These are phyloP conservation scores for Zaprionus gabonicus DNA, from an alignment of 1,140 invertebrate species.

Conservation along the genomic window DNA sequence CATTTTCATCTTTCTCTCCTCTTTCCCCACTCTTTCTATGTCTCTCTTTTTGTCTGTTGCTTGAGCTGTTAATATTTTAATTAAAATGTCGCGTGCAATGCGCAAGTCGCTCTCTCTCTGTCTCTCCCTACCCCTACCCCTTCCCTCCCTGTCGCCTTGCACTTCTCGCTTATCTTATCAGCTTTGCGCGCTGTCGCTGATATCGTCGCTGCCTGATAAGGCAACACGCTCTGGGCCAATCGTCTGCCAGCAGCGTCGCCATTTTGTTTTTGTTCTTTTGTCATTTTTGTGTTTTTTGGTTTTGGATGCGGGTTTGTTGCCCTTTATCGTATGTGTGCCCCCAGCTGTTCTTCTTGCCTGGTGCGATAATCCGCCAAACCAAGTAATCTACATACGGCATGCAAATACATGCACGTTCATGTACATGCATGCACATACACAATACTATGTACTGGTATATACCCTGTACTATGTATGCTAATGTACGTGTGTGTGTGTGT, in stretches of 20 bases:
- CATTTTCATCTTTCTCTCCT: neutral
- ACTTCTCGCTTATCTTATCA: constrained; percentile 66
- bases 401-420: neutral
- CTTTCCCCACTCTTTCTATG: neutral
- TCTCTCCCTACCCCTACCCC: neutral
- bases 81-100: constrained; percentile 68
- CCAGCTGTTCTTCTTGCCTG: neutral
- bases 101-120: neutral
- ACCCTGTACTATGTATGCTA: neutral
- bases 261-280: constrained; percentile 54
- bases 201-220: constrained; percentile 57
- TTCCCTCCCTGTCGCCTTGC: neutral
- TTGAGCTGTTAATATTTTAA: constrained; percentile 65
- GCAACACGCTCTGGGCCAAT: constrained; percentile 54
- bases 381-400: constrained; percentile 11
- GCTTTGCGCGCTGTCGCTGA: constrained; percentile 40
- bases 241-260: constrained; percentile 50
- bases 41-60: constrained; percentile 2
- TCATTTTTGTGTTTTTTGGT: constrained; percentile 27
- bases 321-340: constrained; percentile 25
- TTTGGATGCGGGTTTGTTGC: constrained; percentile 31
- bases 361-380: constrained; percentile 16
- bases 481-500: neutral
- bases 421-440: neutral
- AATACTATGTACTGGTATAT: neutral